phyloP scores from a whole-genome alignment of 2,888 invertebrate genomes.

The Caenorhabditis zanzibari region DNA sequence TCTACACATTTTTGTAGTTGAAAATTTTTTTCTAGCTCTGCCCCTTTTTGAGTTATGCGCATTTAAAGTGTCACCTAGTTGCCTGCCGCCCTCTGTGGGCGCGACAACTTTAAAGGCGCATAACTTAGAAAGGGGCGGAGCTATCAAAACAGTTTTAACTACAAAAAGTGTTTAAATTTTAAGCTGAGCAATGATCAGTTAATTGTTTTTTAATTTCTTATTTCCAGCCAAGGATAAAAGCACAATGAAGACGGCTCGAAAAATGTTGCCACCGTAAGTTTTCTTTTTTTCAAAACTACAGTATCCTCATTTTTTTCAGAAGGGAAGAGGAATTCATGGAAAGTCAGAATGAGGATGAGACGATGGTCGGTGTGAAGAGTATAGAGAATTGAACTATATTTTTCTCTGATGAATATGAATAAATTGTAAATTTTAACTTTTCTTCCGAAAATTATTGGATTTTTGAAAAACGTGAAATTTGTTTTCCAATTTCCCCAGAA shows the following conservation, averaged over 20 bases:
- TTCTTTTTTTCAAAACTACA: not conserved
- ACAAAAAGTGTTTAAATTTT: not conserved
- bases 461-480: too few relatives aligned
- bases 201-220: too few relatives aligned
- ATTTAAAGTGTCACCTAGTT: too few relatives aligned
- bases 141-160: not conserved
- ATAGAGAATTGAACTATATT: slow-evolving; percentile 5
- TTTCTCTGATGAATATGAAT: not conserved
- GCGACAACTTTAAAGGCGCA: not conserved
- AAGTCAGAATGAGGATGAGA: slow-evolving; percentile 35
- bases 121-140: not conserved
- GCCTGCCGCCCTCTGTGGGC: too few relatives aligned
- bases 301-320: not conserved
- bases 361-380: slow-evolving; percentile 16
- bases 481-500: too few relatives aligned
- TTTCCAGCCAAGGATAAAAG: slow-evolving; percentile 10
- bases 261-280: not conserved
- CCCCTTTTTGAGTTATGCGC: too few relatives aligned
- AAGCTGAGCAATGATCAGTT: not conserved
- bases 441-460: too few relatives aligned
- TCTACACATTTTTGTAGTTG: too few relatives aligned
- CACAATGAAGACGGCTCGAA: not conserved
- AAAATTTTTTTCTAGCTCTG: too few relatives aligned
- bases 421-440: too few relatives aligned
- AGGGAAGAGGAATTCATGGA: not conserved